Base-by-base conservation (phyloP, 2,797 vertebrate genomes). In the Danio albolineatus region DNA sequence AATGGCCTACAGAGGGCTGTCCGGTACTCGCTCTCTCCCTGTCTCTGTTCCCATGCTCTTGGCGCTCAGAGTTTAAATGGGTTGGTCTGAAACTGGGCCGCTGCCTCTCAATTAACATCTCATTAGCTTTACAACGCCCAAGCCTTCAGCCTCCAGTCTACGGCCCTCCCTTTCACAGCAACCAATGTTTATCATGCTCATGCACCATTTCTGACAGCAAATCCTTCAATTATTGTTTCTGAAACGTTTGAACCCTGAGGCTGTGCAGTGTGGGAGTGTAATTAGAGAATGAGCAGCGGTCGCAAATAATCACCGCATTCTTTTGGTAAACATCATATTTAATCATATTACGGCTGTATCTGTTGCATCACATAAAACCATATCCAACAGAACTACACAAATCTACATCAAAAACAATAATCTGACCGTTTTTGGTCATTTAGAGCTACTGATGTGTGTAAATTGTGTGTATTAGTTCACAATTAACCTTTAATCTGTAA, bases 31-130 rank as follows among this genome's bases (percentile, higher is more conserved):
- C 41, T 65, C 39, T 60, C 10, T 67, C 79, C n/a, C 44, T 5
- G 10, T 36, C 57, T 70, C 48, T 17, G 17, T 48, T 65, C 60
- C 51, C 61, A 73, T 66, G 71, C 78, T 67, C 61, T 57, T 73
- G 19, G 54, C 76, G 48, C 46, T 59, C 41, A 70, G 54, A 59
- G 46, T 74, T 61, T 67, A 61, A 75, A 75, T 75, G 81, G 65
- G 62, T 48, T 61, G 59, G 72, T 54, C 67, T 76, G 76, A 79
- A 83, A 80, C 56, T 69, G 77, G 73, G 60, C 82, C 53, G 12
- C 73, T 36, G 80, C 13, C 17, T 71, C 78, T 81, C 78, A 77
- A 84, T 86, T 86, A 84, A 82, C 76, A 84, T 81, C 82, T 78
- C 80, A 86, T 86, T 84, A 80, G 78, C 78, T 67, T 65, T 59